phyloP scores from a whole-genome alignment of 1,140 invertebrate species.

The Zaprionus tsacasi region DNA sequence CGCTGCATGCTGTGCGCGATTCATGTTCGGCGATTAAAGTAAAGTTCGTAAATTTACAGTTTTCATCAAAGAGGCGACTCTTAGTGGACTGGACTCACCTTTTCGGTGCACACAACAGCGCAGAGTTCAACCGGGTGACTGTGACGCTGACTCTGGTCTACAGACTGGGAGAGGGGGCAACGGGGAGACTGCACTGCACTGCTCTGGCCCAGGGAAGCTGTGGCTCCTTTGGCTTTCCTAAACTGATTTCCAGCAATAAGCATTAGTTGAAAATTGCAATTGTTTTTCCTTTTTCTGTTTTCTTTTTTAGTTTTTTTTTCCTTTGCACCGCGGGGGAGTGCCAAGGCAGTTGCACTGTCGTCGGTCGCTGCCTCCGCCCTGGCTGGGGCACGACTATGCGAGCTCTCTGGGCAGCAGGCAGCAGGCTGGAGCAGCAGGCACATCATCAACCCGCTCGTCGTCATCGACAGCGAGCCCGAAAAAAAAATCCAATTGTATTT shows the following conservation, averaged over 20 bases:
- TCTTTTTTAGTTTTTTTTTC: slow-evolving; percentile 7
- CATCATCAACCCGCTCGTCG: slow-evolving; percentile 76
- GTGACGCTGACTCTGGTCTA: slow-evolving; percentile 58
- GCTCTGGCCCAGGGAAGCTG: slow-evolving; percentile 22
- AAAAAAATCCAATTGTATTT: slow-evolving; percentile 77
- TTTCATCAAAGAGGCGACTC: slow-evolving; percentile 83
- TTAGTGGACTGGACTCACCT: slow-evolving; percentile 83
- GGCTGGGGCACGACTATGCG: slow-evolving; percentile 66
- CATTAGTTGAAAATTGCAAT: slow-evolving; percentile 84
- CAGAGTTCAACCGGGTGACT: slow-evolving; percentile 78
- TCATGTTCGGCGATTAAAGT: slow-evolving; percentile 84
- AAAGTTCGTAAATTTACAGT: slow-evolving; percentile 84
- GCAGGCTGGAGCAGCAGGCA: slow-evolving; percentile 63
- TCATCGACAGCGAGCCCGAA: slow-evolving; percentile 41
- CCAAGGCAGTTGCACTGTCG: slow-evolving; percentile 12
- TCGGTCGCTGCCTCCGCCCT: background rate
- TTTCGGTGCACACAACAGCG: slow-evolving; percentile 70
- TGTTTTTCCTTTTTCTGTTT: slow-evolving; percentile 60
- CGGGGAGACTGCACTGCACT: background rate
- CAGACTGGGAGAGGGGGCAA: background rate
- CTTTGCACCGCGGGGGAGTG: slow-evolving; percentile 72
- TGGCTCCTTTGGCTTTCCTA: slow-evolving; percentile 74
- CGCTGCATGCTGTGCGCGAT: slow-evolving; percentile 83
- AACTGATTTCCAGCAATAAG: slow-evolving; percentile 84
- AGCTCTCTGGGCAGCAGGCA: slow-evolving; percentile 60